Conservation (phyloP, 2,797 vertebrate genomes). For the Moxostoma hubbsi region DNA sequence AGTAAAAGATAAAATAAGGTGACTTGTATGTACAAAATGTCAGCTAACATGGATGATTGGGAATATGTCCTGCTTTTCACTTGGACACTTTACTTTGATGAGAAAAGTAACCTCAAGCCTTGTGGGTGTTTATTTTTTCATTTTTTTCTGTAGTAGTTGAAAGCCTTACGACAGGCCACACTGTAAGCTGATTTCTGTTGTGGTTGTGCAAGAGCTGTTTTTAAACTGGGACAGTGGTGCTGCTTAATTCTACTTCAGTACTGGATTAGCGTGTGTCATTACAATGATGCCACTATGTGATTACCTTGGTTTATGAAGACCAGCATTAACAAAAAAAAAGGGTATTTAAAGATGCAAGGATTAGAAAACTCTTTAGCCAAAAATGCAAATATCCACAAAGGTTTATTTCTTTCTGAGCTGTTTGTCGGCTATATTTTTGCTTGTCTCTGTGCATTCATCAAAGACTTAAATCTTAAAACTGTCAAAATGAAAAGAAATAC, state of each 20-base stretch:
- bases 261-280: conserved; percentile 60
- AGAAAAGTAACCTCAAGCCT: conserved; percentile 22
- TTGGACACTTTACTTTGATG: neutral
- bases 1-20: neutral
- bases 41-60: neutral
- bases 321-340: conserved; percentile 34
- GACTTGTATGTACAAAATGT: neutral
- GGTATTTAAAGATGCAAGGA: conserved; percentile 12
- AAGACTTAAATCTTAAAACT: neutral
- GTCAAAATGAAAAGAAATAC: neutral
- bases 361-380: conserved; percentile 1
- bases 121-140: conserved; percentile 1
- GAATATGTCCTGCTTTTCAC: no score
- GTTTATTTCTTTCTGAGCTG: neutral
- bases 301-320: conserved; percentile 48
- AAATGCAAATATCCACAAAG: neutral
- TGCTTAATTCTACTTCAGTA: conserved; percentile 53
- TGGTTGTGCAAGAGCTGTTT: conserved; percentile 54
- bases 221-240: conserved; percentile 56
- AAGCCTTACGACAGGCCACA: conserved; percentile 35
- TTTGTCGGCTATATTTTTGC: neutral
- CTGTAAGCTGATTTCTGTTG: conserved; percentile 55
- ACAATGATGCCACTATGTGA: conserved; percentile 44
- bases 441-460: neutral
- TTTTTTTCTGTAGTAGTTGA: conserved; percentile 17